Evolutionary conservation across 2,888 invertebrate species (phyloP).

Genomic region (Kryphioiulus occultus): DNA sequence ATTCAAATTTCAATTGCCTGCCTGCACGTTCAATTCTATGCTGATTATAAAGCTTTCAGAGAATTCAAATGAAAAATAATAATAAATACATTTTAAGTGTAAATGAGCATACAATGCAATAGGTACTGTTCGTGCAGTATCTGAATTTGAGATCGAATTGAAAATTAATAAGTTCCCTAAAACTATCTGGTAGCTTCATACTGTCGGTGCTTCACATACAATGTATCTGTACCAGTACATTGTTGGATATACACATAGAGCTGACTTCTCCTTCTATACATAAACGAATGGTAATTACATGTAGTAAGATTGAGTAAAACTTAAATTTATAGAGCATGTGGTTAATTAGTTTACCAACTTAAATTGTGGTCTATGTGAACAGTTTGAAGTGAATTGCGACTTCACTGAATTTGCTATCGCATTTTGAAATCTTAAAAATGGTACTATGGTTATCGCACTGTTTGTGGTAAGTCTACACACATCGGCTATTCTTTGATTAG

Average conservation of each 20-base stretch:
- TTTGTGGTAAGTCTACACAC: neutral
- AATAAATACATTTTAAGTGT: neutral
- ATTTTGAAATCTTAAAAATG: neutral
- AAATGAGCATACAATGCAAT: neutral
- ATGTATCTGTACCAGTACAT: neutral
- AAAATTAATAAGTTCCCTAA: neutral
- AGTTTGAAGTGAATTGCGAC: neutral
- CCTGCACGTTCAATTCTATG: neutral
- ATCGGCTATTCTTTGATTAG: neutral
- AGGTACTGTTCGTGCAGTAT: neutral
- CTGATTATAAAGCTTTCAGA: neutral
- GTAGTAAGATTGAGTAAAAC: neutral
- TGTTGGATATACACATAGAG: no score
- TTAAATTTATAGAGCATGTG: neutral
- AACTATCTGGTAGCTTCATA: no score
- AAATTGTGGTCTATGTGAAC: neutral
- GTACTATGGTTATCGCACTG: neutral
- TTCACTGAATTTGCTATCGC: neutral
- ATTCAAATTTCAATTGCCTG: neutral
- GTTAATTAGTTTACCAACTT: neutral
- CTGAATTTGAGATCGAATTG: neutral
- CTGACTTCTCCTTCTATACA: no score
- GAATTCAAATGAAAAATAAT: neutral
- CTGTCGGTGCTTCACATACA: no score
- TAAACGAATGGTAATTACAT: no score